Percentiles rank a stretch among this genome's conserved stretches.
Evolutionary conservation across 2,888 invertebrate genomes (phyloP).

Genomic region (Cataglyphis livida): DNA sequence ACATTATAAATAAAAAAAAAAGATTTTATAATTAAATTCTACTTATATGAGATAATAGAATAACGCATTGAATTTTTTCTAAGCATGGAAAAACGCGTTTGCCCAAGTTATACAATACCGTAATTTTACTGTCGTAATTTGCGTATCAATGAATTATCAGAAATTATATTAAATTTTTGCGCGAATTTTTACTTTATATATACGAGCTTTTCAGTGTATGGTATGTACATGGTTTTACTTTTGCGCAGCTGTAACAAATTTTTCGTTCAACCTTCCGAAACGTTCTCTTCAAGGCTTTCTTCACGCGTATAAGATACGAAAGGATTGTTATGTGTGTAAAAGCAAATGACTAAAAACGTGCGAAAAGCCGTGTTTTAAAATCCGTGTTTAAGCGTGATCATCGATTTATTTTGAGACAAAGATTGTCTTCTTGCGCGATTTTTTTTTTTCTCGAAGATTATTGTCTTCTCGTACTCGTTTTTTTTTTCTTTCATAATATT

Average conservation of each 20-base stretch:
- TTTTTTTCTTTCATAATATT: background rate
- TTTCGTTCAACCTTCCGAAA: constrained; percentile 25
- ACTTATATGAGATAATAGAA: background rate
- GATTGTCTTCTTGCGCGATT: background rate
- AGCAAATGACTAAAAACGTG: background rate
- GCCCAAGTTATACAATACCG: background rate
- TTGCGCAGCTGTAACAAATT: constrained; percentile 32
- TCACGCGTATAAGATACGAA: constrained; percentile 2
- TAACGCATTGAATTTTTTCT: background rate
- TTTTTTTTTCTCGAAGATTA: background rate
- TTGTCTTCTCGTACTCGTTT: background rate
- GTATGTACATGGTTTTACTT: background rate
- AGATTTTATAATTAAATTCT: background rate
- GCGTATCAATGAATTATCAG: constrained; percentile 18
- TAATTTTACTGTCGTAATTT: constrained; percentile 1
- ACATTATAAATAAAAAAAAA: background rate
- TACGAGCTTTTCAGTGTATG: background rate
- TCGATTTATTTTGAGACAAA: background rate
- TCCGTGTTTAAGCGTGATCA: background rate
- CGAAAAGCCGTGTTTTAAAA: background rate
- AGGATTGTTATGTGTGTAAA: background rate
- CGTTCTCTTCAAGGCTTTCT: background rate
- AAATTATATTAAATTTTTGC: constrained; percentile 36
- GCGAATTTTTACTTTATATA: background rate
- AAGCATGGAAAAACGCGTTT: background rate